Conservation (phyloP, 2,888 invertebrate genomes). For the Sialis lutaria region DNA sequence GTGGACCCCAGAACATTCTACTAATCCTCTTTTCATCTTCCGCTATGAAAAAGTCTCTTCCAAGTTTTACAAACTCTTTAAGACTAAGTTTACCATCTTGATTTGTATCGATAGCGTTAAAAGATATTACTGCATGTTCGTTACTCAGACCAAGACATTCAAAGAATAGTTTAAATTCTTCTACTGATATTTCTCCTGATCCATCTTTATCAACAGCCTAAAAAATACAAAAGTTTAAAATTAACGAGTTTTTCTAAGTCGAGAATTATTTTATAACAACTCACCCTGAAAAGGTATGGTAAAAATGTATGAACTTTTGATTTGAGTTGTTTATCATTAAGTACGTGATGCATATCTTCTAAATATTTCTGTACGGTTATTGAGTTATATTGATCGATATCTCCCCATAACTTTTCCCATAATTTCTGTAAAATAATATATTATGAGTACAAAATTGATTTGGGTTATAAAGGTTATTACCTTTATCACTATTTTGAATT, state of each 20-base stretch:
- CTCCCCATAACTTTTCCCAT: conserved; percentile 75
- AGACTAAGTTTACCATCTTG: conserved; percentile 58
- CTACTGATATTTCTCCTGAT: conserved; percentile 58
- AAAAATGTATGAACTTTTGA: conserved; percentile 61
- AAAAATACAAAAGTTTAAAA: conserved; percentile 10
- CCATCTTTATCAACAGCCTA: conserved; percentile 71
- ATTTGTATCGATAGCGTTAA: conserved; percentile 62
- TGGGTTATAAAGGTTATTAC: conserved; percentile 24
- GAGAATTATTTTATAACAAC: conserved; percentile 7
- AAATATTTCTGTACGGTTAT: conserved; percentile 68
- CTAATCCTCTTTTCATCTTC: conserved; percentile 60
- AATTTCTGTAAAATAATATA: conserved; percentile 33
- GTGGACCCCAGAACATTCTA: conserved; percentile 75
- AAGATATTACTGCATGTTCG: conserved; percentile 60
- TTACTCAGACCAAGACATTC: conserved; percentile 56
- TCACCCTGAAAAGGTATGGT: conserved; percentile 66
- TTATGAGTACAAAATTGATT: not conserved
- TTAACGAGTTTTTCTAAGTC: not conserved
- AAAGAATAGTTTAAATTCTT: conserved; percentile 71
- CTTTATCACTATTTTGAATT: conserved; percentile 52
- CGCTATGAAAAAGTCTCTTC: conserved; percentile 62
- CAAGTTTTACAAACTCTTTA: conserved; percentile 65
- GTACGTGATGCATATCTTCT: conserved; percentile 64
- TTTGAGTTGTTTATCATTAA: conserved; percentile 56
- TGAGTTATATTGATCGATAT: conserved; percentile 62